Evolutionary conservation across 2,888 invertebrate species (phyloP).

Genomic region (Dolichomitus sp.): DNA sequence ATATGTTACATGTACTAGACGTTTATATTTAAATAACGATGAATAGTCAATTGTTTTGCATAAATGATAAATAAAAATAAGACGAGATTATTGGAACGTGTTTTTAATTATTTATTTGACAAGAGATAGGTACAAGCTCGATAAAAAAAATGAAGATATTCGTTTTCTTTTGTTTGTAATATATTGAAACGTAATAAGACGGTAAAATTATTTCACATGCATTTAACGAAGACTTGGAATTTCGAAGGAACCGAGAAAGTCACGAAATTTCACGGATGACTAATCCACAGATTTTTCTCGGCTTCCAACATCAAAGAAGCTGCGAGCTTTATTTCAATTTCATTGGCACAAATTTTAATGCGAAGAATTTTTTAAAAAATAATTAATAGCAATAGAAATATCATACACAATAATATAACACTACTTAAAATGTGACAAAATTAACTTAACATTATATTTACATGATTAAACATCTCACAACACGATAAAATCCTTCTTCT

Average conservation of each 20-base stretch:
- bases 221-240: slow-evolving; percentile 33
- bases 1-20: slow-evolving; percentile 80
- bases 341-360: slow-evolving; percentile 42
- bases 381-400: slow-evolving; percentile 43
- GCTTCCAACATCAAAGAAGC: slow-evolving; percentile 33
- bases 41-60: slow-evolving; percentile 85
- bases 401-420: slow-evolving; percentile 55
- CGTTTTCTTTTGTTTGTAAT: slow-evolving; percentile 1
- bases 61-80: slow-evolving; percentile 68
- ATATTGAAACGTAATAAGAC: slow-evolving; percentile 46
- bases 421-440: slow-evolving; percentile 51
- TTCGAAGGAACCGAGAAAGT: slow-evolving; percentile 11
- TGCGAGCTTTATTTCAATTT: slow-evolving; percentile 35
- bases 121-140: slow-evolving; percentile 28
- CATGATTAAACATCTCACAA: slow-evolving; percentile 58
- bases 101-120: slow-evolving; percentile 51
- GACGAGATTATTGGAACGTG: slow-evolving; percentile 38
- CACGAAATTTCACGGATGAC: not conserved
- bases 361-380: slow-evolving; percentile 30
- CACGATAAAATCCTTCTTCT: slow-evolving; percentile 50
- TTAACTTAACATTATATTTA: slow-evolving; percentile 62
- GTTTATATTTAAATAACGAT: slow-evolving; percentile 78
- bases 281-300: slow-evolving; percentile 14
- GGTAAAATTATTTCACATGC: slow-evolving; percentile 54
- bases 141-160: slow-evolving; percentile 47